phyloP scores from a whole-genome alignment of 2,113 vertebrate species.

The Poeciliopsis retropinna region DNA sequence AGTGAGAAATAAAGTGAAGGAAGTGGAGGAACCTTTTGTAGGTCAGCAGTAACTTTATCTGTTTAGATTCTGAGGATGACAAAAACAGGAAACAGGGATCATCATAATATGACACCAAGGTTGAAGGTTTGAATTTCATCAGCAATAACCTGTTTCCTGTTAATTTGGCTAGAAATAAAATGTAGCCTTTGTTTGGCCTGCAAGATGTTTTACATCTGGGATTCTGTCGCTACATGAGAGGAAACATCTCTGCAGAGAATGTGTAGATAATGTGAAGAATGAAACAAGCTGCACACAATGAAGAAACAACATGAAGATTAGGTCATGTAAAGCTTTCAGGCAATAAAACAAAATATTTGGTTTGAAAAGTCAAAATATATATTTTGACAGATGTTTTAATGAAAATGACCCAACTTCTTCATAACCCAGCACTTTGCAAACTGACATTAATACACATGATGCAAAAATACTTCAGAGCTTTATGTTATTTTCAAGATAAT shows the following conservation, averaged over 20 bases:
- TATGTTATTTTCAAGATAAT: background rate
- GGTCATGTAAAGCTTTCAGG: background rate
- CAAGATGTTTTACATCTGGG: background rate
- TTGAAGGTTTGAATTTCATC: background rate
- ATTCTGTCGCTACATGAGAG: background rate
- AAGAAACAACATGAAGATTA: background rate
- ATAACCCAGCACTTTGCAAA: background rate
- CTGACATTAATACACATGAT: background rate
- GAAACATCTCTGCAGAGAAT: background rate
- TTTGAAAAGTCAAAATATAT: background rate
- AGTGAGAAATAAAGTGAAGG: too few relatives aligned
- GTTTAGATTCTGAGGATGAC: slow-evolving; percentile 6
- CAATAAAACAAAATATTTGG: background rate
- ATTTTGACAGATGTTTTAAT: background rate
- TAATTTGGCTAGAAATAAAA: background rate
- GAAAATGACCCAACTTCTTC: background rate
- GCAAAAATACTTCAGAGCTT: too few relatives aligned
- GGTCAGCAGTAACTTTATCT: background rate
- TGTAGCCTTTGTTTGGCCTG: background rate
- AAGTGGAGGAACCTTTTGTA: background rate
- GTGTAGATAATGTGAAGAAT: background rate
- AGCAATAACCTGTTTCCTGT: background rate
- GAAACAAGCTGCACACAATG: background rate
- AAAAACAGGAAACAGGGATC: slow-evolving; percentile 2
- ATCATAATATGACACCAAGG: background rate